These are phyloP conservation scores for Mycteria americana DNA, from an alignment of 2,797 vertebrate genomes.

Conservation along the genomic window DNA sequence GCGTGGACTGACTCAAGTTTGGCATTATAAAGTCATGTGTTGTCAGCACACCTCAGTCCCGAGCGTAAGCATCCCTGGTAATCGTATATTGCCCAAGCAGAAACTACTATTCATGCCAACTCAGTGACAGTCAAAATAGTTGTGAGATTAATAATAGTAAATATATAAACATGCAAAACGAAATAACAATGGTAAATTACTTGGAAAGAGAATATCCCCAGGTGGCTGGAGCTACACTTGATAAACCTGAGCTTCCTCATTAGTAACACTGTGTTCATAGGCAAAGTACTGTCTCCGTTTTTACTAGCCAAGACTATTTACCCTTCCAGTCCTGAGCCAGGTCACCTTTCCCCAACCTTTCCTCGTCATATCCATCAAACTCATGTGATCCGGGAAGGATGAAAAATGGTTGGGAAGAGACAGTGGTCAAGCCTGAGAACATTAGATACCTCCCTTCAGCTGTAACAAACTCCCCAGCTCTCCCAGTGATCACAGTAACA, in stretches of 20 bases:
- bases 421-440: neutral
- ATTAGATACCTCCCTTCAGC: neutral
- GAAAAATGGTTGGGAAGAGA: neutral
- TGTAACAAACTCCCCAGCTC: neutral
- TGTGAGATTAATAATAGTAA: neutral
- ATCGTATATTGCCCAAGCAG: conserved; percentile 1
- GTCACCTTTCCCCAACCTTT: neutral
- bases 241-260: neutral
- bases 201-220: neutral
- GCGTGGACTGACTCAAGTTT: neutral
- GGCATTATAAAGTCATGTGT: neutral
- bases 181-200: neutral
- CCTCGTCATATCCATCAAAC: neutral
- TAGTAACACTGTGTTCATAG: neutral
- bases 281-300: neutral
- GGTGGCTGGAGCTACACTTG: neutral
- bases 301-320: neutral
- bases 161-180: neutral
- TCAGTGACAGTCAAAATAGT: neutral
- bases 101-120: conserved; percentile 15
- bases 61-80: neutral
- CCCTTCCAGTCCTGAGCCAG: neutral
- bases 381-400: neutral
- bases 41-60: neutral
- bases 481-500: neutral